These are phyloP conservation scores for Ectobius pallidus DNA, from an alignment of 2,888 invertebrate genomes.

Conservation along the genomic window DNA sequence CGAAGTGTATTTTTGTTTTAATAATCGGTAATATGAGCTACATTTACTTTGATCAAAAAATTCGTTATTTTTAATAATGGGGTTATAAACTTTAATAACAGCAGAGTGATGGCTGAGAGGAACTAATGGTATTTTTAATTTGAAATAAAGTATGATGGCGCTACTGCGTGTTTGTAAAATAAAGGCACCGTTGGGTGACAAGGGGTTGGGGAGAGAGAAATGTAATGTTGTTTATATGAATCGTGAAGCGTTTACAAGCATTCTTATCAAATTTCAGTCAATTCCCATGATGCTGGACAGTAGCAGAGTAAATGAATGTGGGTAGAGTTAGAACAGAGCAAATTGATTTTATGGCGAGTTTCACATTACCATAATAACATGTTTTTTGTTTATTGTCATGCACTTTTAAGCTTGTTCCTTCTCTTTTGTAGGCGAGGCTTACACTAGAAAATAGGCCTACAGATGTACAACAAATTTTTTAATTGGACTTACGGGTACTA, in stretches of 20 bases:
- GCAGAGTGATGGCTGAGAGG: conserved; percentile 2
- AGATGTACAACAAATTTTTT: too few species aligned
- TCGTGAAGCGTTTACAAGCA: not conserved
- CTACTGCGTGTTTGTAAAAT: conserved; percentile 1
- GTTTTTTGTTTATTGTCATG: too few species aligned
- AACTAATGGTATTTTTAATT: conserved; percentile 13
- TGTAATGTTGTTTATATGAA: not conserved
- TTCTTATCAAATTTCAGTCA: not conserved
- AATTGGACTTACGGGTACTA: too few species aligned
- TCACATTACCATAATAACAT: too few species aligned
- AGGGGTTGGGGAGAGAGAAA: too few species aligned
- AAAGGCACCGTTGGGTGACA: not conserved
- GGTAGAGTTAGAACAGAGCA: too few species aligned
- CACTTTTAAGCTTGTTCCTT: too few species aligned
- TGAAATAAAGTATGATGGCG: not conserved
- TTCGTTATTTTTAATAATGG: conserved; percentile 22
- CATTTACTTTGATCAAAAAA: conserved; percentile 15
- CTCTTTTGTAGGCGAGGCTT: too few species aligned
- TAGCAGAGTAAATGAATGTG: too few species aligned
- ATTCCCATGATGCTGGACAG: too few species aligned
- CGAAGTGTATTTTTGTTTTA: conserved; percentile 12
- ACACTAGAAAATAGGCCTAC: too few species aligned
- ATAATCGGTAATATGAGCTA: conserved; percentile 16
- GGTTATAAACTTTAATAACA: conserved; percentile 10
- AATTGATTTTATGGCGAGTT: too few species aligned